Percentiles rank a stretch among this genome's conserved stretches.
Conservation (phyloP, 2,797 vertebrate species). For the Philypnodon macrostomus region DNA sequence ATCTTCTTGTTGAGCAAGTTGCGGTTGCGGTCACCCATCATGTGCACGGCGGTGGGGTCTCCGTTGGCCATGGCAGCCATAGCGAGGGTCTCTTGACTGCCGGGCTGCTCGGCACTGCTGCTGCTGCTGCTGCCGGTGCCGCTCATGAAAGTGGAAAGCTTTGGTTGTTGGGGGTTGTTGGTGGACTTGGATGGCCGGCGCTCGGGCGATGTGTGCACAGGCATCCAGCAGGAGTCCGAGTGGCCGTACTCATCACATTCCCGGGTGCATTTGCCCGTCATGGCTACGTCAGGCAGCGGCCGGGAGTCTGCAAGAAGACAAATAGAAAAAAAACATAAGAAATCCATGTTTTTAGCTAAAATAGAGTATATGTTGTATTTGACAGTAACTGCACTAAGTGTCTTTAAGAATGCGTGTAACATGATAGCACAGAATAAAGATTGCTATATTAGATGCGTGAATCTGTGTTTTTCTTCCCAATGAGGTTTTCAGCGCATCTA, state of each 20-base stretch:
- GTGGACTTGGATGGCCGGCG: constrained; percentile 88
- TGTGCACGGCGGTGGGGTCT: constrained; percentile 83
- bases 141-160: constrained; percentile 99
- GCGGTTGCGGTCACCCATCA: constrained; percentile 97
- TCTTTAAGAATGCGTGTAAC: constrained; percentile 51
- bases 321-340: constrained; percentile 17
- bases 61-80: constrained; percentile 88
- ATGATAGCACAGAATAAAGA: constrained; percentile 39
- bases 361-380: constrained; percentile 30
- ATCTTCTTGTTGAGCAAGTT: constrained; percentile 98
- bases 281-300: constrained; percentile 98
- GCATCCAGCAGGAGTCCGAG: constrained; percentile 99
- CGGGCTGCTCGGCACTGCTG: constrained; percentile 81
- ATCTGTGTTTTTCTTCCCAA: constrained; percentile 37
- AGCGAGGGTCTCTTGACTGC: constrained; percentile 89
- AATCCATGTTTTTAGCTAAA: constrained; percentile 34
- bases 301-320: constrained; percentile 84
- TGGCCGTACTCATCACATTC: constrained; percentile 98
- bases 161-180: constrained; percentile 93
- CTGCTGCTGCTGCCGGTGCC: constrained; percentile 59
- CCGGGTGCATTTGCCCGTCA: constrained; percentile 97
- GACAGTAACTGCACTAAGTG: constrained; percentile 40
- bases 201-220: constrained; percentile 95
- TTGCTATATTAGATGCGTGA: constrained; percentile 50
- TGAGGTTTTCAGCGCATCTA: constrained; percentile 56